A percentile compares a stretch with the other conserved stretches of the same genome.
phyloP scores from a whole-genome alignment of 2,888 invertebrate species.

The Odontocolon sp. region DNA sequence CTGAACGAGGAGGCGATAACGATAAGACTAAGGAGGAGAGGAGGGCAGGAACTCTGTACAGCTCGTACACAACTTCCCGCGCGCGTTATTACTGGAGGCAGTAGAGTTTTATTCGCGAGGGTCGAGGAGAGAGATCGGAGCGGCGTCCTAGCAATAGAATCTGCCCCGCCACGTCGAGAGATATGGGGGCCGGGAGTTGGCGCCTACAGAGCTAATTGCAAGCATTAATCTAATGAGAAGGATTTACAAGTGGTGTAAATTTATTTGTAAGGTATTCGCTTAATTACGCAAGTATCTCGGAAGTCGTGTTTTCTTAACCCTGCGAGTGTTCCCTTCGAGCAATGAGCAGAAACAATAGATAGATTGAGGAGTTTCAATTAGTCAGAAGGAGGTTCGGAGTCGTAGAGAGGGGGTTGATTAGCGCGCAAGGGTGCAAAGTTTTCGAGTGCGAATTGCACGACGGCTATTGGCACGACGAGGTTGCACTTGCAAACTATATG shows the following conservation, averaged over 20 bases:
- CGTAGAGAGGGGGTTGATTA: not conserved
- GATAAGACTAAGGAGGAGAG: slow-evolving; percentile 23
- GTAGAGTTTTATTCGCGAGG: slow-evolving; percentile 22
- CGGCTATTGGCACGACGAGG: not conserved
- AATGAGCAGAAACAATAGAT: slow-evolving; percentile 61
- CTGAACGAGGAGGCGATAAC: slow-evolving; percentile 11
- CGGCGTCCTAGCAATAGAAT: slow-evolving; percentile 14
- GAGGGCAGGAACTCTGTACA: too few relatives aligned
- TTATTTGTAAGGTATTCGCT: slow-evolving; percentile 74
- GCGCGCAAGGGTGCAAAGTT: not conserved
- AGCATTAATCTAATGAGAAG: slow-evolving; percentile 76
- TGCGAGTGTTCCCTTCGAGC: slow-evolving; percentile 31
- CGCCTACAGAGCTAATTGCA: slow-evolving; percentile 71
- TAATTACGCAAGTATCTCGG: slow-evolving; percentile 73
- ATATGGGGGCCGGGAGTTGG: slow-evolving; percentile 24
- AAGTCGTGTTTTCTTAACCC: not conserved
- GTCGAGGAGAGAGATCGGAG: not conserved
- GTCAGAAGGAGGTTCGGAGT: not conserved
- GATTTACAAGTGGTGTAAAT: slow-evolving; percentile 76
- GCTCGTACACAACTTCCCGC: slow-evolving; percentile 17
- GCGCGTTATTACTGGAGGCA: slow-evolving; percentile 38
- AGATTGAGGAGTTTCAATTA: slow-evolving; percentile 44
- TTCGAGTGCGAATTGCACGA: slow-evolving; percentile 3
- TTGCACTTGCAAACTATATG: not conserved
- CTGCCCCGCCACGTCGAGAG: slow-evolving; percentile 14